phyloP scores from a whole-genome alignment of 2,888 invertebrate genomes.

The Athrips mouffetella region DNA sequence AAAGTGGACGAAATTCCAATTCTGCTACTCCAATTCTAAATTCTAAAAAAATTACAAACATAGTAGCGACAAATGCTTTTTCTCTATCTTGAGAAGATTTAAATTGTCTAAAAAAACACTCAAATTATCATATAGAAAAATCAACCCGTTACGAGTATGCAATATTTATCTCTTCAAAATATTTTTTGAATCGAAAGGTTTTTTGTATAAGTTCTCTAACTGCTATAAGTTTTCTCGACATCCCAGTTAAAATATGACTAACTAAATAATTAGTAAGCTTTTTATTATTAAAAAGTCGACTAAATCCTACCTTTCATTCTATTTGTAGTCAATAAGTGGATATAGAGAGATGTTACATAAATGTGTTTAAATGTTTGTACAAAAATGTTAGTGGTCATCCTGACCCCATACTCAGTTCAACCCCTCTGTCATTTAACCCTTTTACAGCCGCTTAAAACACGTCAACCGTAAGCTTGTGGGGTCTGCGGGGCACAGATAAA shows the following conservation, averaged over 20 bases:
- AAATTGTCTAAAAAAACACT: not conserved
- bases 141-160: too few species aligned
- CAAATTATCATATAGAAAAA: not conserved
- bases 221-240: too few species aligned
- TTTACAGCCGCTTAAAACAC: not conserved
- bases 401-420: not conserved
- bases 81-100: not conserved
- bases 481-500: not conserved
- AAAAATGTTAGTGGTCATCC: not conserved
- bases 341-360: slow-evolving; percentile 1
- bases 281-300: not conserved
- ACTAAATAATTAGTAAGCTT: too few species aligned
- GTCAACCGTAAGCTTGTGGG: not conserved
- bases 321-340: not conserved
- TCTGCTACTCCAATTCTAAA: too few species aligned
- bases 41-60: too few species aligned
- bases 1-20: too few species aligned
- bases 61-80: not conserved
- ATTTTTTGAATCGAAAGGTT: too few species aligned
- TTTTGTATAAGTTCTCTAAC: too few species aligned
- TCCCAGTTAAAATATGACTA: too few species aligned
- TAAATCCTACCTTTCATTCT: not conserved
- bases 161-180: too few species aligned
- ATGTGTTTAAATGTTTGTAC: not conserved
- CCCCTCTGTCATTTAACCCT: not conserved